phyloP scores from a whole-genome alignment of 1,140 invertebrate species.

The Drosophila murphyi region DNA sequence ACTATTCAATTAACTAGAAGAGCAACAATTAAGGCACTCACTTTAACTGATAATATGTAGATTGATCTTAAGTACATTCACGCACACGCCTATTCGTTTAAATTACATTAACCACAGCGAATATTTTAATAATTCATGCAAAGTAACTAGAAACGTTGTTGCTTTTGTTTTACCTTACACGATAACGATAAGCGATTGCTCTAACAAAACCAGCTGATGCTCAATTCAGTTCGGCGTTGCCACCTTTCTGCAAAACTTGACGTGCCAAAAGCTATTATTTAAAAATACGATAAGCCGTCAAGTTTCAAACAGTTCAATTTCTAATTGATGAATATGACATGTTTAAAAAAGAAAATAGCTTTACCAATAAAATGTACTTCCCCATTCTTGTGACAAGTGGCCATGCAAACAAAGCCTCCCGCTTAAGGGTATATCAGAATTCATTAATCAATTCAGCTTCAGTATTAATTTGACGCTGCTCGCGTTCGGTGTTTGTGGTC shows the following conservation, averaged over 20 bases:
- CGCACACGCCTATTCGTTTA: conserved; percentile 12
- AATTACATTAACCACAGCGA: conserved; percentile 21
- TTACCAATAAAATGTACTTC: too few relatives aligned
- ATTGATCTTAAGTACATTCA: not conserved
- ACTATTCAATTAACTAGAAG: conserved; percentile 7
- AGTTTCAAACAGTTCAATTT: not conserved
- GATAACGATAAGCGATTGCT: conserved; percentile 34
- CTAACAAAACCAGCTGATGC: conserved; percentile 29
- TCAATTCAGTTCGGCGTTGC: conserved; percentile 13
- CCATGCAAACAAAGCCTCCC: not conserved
- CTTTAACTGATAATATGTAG: not conserved
- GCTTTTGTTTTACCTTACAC: conserved; percentile 47
- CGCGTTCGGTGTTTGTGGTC: conserved; percentile 45
- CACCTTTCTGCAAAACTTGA: conserved; percentile 1
- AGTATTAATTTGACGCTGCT: conserved; percentile 62
- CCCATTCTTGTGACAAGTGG: not conserved
- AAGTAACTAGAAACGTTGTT: conserved; percentile 42
- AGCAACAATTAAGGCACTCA: not conserved
- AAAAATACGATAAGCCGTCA: conserved; percentile 23
- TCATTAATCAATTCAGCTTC: conserved; percentile 42
- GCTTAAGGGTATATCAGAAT: not conserved
- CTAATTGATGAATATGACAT: not conserved
- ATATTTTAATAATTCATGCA: conserved; percentile 35
- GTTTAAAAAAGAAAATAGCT: not conserved
- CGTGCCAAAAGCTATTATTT: conserved; percentile 22